These are phyloP conservation scores for Microcebus jonahi DNA, from an alignment of 2,113 vertebrate species.

Conservation along the genomic window DNA sequence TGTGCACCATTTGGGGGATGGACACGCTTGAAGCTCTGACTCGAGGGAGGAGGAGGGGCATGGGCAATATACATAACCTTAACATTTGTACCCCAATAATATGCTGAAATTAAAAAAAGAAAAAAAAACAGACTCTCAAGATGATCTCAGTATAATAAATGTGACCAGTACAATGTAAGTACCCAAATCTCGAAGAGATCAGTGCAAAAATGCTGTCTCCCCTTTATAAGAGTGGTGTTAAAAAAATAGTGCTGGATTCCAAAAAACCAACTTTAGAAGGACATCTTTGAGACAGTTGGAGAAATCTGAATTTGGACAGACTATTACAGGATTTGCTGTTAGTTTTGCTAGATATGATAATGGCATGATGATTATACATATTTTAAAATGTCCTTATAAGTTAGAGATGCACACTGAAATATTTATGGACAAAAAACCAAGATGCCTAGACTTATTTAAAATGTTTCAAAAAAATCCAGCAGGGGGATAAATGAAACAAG, in stretches of 20 bases:
- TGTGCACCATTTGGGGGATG: no score
- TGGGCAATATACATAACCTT: no score
- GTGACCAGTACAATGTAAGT: not conserved
- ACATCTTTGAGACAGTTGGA: not conserved
- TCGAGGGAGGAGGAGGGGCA: no score
- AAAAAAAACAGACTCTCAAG: not conserved
- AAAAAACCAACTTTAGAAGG: not conserved
- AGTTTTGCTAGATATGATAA: slow-evolving; percentile 43
- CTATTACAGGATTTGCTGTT: slow-evolving; percentile 15
- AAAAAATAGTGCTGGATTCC: not conserved
- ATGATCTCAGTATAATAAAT: not conserved
- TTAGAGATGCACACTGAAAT: slow-evolving; percentile 45
- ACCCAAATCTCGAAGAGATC: not conserved
- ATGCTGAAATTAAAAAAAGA: no score
- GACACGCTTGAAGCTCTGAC: no score
- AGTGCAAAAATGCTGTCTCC: not conserved
- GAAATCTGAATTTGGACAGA: slow-evolving; percentile 6
- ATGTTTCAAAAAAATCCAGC: slow-evolving; percentile 49
- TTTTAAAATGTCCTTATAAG: slow-evolving; percentile 46
- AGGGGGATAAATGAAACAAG: not conserved
- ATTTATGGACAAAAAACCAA: slow-evolving; percentile 37
- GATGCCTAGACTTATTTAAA: slow-evolving; percentile 41
- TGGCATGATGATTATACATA: not conserved
- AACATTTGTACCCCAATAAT: no score
- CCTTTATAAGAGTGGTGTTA: not conserved